Evolutionary conservation across 2,888 invertebrate species (phyloP).

Genomic region (Cephus pulcher): DNA sequence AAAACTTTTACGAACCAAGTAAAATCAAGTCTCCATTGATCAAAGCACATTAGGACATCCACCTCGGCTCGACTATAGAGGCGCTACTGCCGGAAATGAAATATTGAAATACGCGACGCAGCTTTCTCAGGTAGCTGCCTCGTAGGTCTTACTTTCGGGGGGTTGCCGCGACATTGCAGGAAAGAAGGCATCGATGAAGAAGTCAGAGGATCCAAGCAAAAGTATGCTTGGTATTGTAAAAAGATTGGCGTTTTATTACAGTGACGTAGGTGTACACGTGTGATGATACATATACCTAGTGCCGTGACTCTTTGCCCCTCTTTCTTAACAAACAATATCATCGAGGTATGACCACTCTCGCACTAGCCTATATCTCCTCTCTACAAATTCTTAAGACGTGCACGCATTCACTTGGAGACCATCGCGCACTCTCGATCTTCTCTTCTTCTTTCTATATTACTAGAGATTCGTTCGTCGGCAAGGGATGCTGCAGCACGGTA

Average conservation of each 20-base stretch:
- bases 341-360: background rate
- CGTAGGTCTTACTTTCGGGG: slow-evolving; percentile 24
- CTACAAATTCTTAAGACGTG: background rate
- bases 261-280: slow-evolving; percentile 33
- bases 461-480: no score
- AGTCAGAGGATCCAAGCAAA: background rate
- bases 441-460: no score
- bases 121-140: slow-evolving; percentile 34
- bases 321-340: background rate
- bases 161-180: background rate
- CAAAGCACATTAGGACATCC: no score
- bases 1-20: no score
- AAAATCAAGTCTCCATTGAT: no score
- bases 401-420: background rate
- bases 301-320: slow-evolving; percentile 19
- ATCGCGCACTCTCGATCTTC: no score
- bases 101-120: slow-evolving; percentile 50
- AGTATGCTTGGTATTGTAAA: slow-evolving; percentile 26
- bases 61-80: slow-evolving; percentile 18
- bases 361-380: background rate
- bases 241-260: slow-evolving; percentile 57
- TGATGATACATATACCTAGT: slow-evolving; percentile 45
- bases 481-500: no score
- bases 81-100: slow-evolving; percentile 25
- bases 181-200: background rate